These are phyloP conservation scores for Echinops telfairi DNA, from an alignment of 2,113 vertebrate species.

Conservation along the genomic window DNA sequence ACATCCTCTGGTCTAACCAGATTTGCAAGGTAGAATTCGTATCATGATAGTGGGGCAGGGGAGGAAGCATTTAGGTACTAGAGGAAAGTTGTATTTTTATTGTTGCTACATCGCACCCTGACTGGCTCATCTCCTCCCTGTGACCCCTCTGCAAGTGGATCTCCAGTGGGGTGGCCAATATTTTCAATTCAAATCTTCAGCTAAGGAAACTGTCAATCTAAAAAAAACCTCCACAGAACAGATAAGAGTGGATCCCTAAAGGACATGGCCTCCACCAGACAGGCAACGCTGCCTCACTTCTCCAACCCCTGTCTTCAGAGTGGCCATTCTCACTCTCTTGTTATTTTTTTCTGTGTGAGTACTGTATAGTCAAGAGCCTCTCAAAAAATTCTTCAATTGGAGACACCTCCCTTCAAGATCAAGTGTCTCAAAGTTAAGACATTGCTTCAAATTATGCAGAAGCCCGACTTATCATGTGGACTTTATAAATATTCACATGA, in stretches of 20 bases:
- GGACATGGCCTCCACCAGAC: not conserved
- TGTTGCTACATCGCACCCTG: too few species aligned
- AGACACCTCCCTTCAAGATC: not conserved
- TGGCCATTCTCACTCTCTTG: accelerated
- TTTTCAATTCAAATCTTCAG: not conserved
- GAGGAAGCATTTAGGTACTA: too few species aligned
- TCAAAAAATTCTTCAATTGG: not conserved
- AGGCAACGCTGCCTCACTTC: too few species aligned
- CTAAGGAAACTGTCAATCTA: not conserved
- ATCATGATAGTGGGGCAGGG: too few species aligned
- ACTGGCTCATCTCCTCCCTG: too few species aligned
- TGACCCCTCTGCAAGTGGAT: too few species aligned
- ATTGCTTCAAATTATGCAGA: slow-evolving; percentile 9
- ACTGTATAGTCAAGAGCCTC: not conserved
- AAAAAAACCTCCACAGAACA: not conserved
- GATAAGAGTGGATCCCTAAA: not conserved
- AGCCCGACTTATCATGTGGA: not conserved
- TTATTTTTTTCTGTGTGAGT: not conserved
- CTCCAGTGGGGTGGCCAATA: too few species aligned
- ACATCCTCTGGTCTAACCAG: too few species aligned
- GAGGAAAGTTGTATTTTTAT: too few species aligned
- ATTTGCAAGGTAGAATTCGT: too few species aligned
- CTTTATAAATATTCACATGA: slow-evolving; percentile 18
- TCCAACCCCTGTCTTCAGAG: not conserved
- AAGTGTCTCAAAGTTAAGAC: slow-evolving; percentile 12